Evolutionary conservation across 2,113 vertebrate species (phyloP).

Genomic region (Hydropotes inermis): DNA sequence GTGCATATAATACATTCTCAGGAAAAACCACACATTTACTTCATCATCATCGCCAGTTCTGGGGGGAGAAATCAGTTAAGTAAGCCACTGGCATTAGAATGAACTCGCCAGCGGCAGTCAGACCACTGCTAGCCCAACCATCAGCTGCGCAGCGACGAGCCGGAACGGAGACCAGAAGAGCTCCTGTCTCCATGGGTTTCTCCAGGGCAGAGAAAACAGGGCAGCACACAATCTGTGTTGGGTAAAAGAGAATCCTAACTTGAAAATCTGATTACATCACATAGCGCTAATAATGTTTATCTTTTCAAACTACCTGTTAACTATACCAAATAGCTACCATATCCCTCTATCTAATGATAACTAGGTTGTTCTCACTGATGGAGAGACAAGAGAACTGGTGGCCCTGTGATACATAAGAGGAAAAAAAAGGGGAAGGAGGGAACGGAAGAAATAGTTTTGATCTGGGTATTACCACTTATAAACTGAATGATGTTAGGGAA

Average conservation of each 20-base stretch:
- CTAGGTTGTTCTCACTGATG: background rate
- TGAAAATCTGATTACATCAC: background rate
- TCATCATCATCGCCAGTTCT: background rate
- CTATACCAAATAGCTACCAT: background rate
- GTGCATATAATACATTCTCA: background rate
- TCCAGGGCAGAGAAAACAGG: background rate
- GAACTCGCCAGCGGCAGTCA: background rate
- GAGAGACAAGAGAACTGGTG: background rate
- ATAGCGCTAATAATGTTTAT: background rate
- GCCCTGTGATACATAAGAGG: background rate
- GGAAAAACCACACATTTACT: background rate
- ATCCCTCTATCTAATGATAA: background rate
- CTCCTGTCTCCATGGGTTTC: background rate
- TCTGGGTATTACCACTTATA: background rate
- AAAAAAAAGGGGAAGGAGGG: background rate
- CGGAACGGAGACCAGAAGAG: background rate
- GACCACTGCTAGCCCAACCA: background rate
- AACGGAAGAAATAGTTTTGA: background rate
- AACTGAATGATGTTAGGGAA: background rate
- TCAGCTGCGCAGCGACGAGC: background rate
- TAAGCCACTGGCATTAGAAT: background rate
- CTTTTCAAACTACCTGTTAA: background rate
- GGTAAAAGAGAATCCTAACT: background rate
- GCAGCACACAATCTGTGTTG: background rate
- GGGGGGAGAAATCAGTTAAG: background rate